Evolutionary conservation across 2,797 vertebrate species (phyloP).

Genomic region (Urophycis tenuis): DNA sequence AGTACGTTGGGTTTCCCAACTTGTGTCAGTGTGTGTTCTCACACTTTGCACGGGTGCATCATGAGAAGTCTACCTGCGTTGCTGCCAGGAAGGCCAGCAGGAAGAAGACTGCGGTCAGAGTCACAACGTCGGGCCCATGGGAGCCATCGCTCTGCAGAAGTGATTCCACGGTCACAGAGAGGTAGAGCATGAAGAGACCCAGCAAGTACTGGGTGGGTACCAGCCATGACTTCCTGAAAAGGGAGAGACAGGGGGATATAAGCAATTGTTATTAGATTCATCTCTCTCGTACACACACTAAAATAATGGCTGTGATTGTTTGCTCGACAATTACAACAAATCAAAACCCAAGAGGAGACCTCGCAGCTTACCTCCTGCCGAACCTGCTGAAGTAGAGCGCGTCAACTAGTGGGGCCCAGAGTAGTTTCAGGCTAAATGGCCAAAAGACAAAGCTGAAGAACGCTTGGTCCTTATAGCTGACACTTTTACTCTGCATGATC

Average conservation of each 20-base stretch:
- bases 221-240: constrained; percentile 86
- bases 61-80: constrained; percentile 69
- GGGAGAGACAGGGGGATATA: neutral
- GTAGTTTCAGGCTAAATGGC: constrained; percentile 95
- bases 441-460: constrained; percentile 98
- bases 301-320: neutral
- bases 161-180: constrained; percentile 78
- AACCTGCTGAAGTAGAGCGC: constrained; percentile 85
- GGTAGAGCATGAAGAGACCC: constrained; percentile 91
- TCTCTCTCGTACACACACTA: neutral
- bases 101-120: constrained; percentile 88
- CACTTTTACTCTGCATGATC: constrained; percentile 87
- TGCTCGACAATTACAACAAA: neutral
- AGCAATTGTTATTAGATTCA: neutral
- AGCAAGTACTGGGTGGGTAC: constrained; percentile 94
- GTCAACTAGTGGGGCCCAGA: constrained; percentile 95
- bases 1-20: neutral
- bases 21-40: neutral
- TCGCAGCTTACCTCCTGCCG: constrained; percentile 74
- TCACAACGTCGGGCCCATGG: constrained; percentile 73
- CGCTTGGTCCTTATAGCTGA: constrained; percentile 95
- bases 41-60: neutral
- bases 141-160: constrained; percentile 73
- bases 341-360: neutral
- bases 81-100: constrained; percentile 94